phyloP scores from a whole-genome alignment of 2,888 invertebrate species.

The Aquatica leii region DNA sequence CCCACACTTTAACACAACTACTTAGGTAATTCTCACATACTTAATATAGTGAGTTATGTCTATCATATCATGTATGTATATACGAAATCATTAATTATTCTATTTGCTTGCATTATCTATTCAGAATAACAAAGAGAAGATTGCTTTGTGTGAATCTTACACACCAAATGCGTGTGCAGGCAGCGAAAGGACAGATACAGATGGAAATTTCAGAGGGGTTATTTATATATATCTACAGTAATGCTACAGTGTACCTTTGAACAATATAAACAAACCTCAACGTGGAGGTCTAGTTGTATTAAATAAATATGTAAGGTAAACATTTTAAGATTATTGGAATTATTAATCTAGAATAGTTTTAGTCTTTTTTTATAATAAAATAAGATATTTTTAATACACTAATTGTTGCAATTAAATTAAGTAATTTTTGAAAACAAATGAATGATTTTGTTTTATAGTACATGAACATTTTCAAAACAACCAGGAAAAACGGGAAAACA shows the following conservation, averaged over 20 bases:
- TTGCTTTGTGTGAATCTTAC: constrained; percentile 22
- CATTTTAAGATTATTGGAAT: constrained; percentile 1
- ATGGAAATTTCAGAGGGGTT: constrained; percentile 33
- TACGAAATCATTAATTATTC: constrained; percentile 8
- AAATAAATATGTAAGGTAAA: constrained; percentile 9
- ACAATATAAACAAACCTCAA: not conserved
- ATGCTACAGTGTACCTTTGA: constrained; percentile 10
- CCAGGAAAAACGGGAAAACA: too few species aligned
- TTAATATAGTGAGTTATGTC: too few species aligned
- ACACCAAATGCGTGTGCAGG: constrained; percentile 25
- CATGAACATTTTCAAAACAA: too few species aligned
- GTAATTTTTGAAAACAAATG: too few species aligned
- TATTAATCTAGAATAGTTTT: too few species aligned
- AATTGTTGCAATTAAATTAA: too few species aligned
- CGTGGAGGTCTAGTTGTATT: not conserved
- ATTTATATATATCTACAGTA: constrained; percentile 22
- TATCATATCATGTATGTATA: too few species aligned
- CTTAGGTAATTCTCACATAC: too few species aligned
- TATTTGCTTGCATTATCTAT: constrained; percentile 12
- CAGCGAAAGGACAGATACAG: constrained; percentile 31
- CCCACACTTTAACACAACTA: too few species aligned
- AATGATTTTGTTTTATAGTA: too few species aligned
- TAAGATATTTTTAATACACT: too few species aligned
- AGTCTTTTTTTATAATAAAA: too few species aligned
- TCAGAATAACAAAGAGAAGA: constrained; percentile 17